phyloP scores from a whole-genome alignment of 2,113 vertebrate species.

The Prinia subflava region DNA sequence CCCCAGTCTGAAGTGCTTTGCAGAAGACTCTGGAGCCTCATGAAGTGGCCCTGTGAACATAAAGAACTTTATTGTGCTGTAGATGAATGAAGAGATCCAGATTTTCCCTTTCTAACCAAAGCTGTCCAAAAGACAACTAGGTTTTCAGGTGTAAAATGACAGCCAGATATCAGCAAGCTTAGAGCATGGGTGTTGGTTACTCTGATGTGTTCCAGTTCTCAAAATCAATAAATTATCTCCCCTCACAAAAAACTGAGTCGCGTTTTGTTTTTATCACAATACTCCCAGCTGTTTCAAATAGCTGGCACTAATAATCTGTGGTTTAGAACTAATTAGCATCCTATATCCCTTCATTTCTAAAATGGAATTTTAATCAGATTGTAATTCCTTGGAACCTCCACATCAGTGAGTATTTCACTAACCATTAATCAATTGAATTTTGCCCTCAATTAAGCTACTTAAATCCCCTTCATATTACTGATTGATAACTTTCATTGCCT shows the following conservation, averaged over 20 bases:
- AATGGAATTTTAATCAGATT: conserved; percentile 71
- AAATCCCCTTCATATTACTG: conserved; percentile 52
- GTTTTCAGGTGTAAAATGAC: background rate
- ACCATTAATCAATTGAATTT: conserved; percentile 67
- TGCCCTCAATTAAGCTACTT: conserved; percentile 60
- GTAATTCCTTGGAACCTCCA: conserved; percentile 58
- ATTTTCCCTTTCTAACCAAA: background rate
- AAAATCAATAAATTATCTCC: background rate
- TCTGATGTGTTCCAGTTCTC: background rate
- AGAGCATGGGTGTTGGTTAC: background rate
- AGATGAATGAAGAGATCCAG: background rate
- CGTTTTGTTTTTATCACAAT: conserved; percentile 33
- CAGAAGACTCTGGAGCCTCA: background rate
- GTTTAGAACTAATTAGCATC: conserved; percentile 66
- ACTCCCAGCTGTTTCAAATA: conserved; percentile 48
- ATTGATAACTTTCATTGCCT: conserved; percentile 62
- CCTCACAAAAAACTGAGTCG: background rate
- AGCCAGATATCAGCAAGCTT: background rate
- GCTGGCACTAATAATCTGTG: conserved; percentile 43
- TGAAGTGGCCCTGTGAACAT: background rate
- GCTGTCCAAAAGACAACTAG: background rate
- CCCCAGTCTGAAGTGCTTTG: background rate
- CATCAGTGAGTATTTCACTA: conserved; percentile 32
- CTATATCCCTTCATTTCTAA: conserved; percentile 62
- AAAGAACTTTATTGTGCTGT: background rate